phyloP scores from a whole-genome alignment of 2,888 invertebrate species.

The Melieria omissa region DNA sequence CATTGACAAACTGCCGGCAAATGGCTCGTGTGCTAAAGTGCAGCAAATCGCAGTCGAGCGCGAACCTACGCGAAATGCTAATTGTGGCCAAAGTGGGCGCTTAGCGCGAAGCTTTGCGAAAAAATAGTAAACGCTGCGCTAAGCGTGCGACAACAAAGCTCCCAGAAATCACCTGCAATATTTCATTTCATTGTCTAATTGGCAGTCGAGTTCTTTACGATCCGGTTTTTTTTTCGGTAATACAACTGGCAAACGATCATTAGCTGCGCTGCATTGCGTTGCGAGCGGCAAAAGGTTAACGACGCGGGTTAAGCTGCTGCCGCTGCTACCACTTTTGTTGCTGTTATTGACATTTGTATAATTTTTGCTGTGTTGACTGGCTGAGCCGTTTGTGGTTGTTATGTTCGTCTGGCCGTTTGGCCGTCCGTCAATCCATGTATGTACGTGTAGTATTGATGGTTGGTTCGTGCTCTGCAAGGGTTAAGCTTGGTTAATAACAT shows the following conservation, averaged over 20 bases:
- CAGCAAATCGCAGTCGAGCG: not conserved
- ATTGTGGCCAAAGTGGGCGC: constrained; percentile 19
- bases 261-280: not conserved
- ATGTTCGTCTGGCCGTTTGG: no score
- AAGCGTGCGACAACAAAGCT: not conserved
- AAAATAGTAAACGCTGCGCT: not conserved
- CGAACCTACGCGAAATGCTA: constrained; percentile 14
- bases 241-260: not conserved
- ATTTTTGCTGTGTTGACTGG: not conserved
- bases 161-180: not conserved
- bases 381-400: no score
- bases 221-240: no score
- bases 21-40: not conserved
- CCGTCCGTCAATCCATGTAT: not conserved
- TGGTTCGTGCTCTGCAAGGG: not conserved
- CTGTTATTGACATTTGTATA: not conserved
- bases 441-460: not conserved
- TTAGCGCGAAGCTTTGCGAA: not conserved
- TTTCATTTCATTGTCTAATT: not conserved
- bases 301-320: not conserved
- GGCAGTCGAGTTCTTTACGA: not conserved
- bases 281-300: not conserved
- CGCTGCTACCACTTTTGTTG: not conserved
- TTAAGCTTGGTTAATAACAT: constrained; percentile 50
- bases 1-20: constrained; percentile 21